Base-by-base conservation (phyloP, 92 coral and sea anemone genomes). In the Palythoa grandis region DNA sequence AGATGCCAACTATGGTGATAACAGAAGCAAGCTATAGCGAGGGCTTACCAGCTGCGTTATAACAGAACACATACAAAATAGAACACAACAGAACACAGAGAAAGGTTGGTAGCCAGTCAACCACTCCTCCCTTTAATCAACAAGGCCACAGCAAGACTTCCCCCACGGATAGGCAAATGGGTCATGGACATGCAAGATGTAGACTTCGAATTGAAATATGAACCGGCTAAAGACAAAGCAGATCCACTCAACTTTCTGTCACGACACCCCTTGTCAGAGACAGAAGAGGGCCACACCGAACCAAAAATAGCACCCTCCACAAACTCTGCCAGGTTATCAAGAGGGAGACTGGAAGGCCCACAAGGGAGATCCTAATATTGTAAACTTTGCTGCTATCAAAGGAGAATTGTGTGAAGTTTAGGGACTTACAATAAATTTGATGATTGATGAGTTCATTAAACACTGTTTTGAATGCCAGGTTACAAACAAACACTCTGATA, bases 21-120 rank as follows among this genome's bases (percentile, higher is more conserved):
- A 89, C 88, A 1, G 92, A 93, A 54, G 92, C 91, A 19, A 88
- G 60, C 10, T 54, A 54, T 87, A 91, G 88, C 29, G 92, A 93
- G 83, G 91, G 92, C 3, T 40, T 90, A 37, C 79, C 89, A 85
- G 91, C 91, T 11, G 89, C 88, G 78, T 60, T 90, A 22, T 79
- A n/a, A n/a, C n/a, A n/a, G n/a, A n/a, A n/a, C n/a, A n/a, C n/a
- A n/a, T n/a, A n/a, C n/a, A n/a, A n/a, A n/a, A n/a, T n/a, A n/a
- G n/a, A n/a, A n/a, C n/a, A n/a, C n/a, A 90, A 29, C 93, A 92
- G 54, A 77, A 92, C 76, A 79, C 88, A 50, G 83, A 56, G 43
- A 88, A 40, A 61, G 92, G 92, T 72, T 78, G 78, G 88, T 92
- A 91, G 52, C 92, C 90, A 63, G 84, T 87, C 92, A 54, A 54